Conservation (phyloP, 2,797 vertebrate genomes). For the Petrocephalus schoutedeni region DNA sequence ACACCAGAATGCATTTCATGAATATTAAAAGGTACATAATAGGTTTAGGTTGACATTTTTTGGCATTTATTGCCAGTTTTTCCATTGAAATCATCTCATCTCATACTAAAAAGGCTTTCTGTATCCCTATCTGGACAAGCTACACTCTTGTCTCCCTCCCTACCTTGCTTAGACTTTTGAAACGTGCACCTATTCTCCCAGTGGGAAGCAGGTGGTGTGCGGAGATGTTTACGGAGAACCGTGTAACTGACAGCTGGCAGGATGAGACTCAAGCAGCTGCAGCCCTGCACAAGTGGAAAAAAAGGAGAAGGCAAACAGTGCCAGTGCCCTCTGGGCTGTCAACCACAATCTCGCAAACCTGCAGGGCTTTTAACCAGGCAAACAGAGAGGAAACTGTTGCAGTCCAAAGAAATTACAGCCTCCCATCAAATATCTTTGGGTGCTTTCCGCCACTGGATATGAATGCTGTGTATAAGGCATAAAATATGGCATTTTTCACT, state of each 20-base stretch:
- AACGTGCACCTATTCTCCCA: conserved; percentile 65
- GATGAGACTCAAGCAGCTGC: conserved; percentile 73
- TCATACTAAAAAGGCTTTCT: not conserved
- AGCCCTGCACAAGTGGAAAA: conserved; percentile 61
- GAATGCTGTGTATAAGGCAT: not conserved
- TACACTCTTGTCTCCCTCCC: not conserved
- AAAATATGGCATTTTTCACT: not conserved
- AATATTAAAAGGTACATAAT: not conserved
- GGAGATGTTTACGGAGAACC: conserved; percentile 63
- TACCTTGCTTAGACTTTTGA: conserved; percentile 39
- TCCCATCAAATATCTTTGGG: conserved; percentile 44
- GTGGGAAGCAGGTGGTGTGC: conserved; percentile 72
- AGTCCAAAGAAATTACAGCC: conserved; percentile 52
- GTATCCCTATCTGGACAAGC: conserved; percentile 1
- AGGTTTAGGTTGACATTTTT: not conserved
- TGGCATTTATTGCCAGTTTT: not conserved
- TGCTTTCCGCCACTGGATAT: conserved; percentile 33
- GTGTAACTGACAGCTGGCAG: conserved; percentile 73
- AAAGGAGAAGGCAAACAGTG: conserved; percentile 62
- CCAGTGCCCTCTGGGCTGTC: conserved; percentile 67
- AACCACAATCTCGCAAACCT: conserved; percentile 53
- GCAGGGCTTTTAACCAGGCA: conserved; percentile 60
- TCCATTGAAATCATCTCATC: not conserved
- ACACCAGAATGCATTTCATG: not conserved
- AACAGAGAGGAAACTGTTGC: conserved; percentile 64